These are phyloP conservation scores for Ochotona princeps DNA, from an alignment of 2,113 vertebrate species.

Conservation along the genomic window DNA sequence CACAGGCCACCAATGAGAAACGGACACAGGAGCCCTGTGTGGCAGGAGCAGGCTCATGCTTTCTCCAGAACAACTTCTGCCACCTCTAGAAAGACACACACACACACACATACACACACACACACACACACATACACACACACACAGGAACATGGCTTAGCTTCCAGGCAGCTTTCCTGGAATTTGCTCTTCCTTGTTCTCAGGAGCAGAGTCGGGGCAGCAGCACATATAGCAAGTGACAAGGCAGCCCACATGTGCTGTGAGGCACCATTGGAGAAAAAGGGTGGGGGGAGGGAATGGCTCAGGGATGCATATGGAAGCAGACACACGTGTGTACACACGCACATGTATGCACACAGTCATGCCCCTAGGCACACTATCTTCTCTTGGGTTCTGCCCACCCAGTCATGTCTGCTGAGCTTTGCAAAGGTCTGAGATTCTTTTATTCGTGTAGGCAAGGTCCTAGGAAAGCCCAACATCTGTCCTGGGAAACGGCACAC, in stretches of 20 bases:
- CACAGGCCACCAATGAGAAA: fast-evolving
- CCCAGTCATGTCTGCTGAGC: background rate
- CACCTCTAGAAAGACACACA: background rate
- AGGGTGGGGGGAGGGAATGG: background rate
- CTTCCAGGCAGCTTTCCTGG: background rate
- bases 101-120: too few relatives aligned
- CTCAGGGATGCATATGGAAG: background rate
- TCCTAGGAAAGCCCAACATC: background rate
- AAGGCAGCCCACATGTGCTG: too few relatives aligned
- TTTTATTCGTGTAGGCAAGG: background rate
- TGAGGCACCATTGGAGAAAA: too few relatives aligned
- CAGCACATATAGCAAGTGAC: too few relatives aligned
- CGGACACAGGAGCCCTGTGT: too few relatives aligned
- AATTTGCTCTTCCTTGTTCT: background rate
- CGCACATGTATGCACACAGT: fast-evolving
- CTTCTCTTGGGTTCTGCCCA: background rate
- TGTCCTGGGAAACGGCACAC: background rate
- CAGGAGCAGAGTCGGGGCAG: background rate
- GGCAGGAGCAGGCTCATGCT: background rate
- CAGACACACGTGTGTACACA: too few relatives aligned
- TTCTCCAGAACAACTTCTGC: background rate
- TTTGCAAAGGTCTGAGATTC: background rate
- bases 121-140: too few relatives aligned
- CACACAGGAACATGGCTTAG: background rate
- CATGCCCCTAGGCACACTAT: fast-evolving